Conservation (phyloP, 2,888 invertebrate genomes). For the Plemyria rubiginata region DNA sequence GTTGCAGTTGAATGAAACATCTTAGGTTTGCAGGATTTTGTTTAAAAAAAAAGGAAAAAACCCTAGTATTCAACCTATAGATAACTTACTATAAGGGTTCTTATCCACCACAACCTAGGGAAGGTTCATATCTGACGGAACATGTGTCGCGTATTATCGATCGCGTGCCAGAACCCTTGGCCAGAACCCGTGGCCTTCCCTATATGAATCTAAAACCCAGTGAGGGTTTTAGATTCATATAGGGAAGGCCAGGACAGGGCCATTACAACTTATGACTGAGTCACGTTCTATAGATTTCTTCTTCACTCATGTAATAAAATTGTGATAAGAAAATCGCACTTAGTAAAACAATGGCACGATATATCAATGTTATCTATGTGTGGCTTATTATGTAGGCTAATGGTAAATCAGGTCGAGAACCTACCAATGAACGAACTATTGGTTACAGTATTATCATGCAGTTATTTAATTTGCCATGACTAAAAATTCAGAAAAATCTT, state of each 20-base stretch:
- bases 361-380: conserved; percentile 69
- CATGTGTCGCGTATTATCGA: too few relatives aligned
- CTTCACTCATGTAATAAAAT: conserved; percentile 31
- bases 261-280: too few relatives aligned
- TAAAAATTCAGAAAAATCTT: conserved; percentile 17
- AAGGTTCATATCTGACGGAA: too few relatives aligned
- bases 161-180: too few relatives aligned
- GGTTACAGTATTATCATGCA: conserved; percentile 46
- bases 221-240: too few relatives aligned
- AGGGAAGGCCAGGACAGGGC: too few relatives aligned
- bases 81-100: too few relatives aligned
- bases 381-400: conserved; percentile 67
- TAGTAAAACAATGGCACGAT: conserved; percentile 62
- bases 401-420: conserved; percentile 73
- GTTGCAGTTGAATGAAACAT: neutral
- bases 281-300: conserved; percentile 33
- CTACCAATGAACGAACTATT: conserved; percentile 58
- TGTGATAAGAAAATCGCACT: conserved; percentile 58
- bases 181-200: too few relatives aligned
- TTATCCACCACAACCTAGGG: too few relatives aligned
- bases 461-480: conserved; percentile 20
- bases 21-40: neutral
- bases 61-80: neutral
- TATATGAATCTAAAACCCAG: neutral
- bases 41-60: neutral